Evolutionary conservation across 1,140 invertebrate species (phyloP), one percentile per base, ranked within the genome.

Genomic region (Monomorium pharaonis): DNA sequence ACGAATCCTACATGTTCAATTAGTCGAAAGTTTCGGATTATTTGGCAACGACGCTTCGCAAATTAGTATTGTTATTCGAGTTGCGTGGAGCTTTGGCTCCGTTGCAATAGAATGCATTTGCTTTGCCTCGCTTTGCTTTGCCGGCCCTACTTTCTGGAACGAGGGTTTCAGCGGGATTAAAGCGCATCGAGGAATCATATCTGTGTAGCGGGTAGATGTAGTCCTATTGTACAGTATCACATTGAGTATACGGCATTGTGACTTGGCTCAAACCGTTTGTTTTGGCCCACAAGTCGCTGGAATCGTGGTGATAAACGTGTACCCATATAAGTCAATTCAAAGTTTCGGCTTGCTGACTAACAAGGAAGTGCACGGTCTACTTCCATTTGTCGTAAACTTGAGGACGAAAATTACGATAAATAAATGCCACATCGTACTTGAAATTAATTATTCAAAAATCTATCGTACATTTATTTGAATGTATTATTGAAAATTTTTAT

Each of bases 21-120:
- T 81, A 60, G 77, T 62, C n/a, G 51, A 65, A 81, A 83, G 76
- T 86, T 72, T 75, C 62, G 51, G 37, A 75, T 62, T 76, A 24
- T 58, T 69, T 51, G 58, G 51, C 58, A 56, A 12, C 27, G 62
- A 84, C 84, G 65, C 58, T 62, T 84, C 69, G 84, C 63, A 89
- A 89, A 89, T 89, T 86, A 89, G 84, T 86, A 86, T 89, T 89
- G 86, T 89, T 89, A 83, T 72, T 89, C 70, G 87, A 80, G 21
- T 67, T 54, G 47, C 30, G 56, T 63, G 33, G 54, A 67, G 84
- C 72, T 84, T 69, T 62, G 70, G 47, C 37, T 86, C 49, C 47
- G 44, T 47, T 77, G 78, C 78, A 56, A 76, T 69, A 84, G 88
- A 86, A 89, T 84, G 77, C 84, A 89, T 78, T 86, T 56, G 70